These are phyloP conservation scores for Notiomystis cincta DNA, from an alignment of 2,113 vertebrate genomes.

Conservation along the genomic window DNA sequence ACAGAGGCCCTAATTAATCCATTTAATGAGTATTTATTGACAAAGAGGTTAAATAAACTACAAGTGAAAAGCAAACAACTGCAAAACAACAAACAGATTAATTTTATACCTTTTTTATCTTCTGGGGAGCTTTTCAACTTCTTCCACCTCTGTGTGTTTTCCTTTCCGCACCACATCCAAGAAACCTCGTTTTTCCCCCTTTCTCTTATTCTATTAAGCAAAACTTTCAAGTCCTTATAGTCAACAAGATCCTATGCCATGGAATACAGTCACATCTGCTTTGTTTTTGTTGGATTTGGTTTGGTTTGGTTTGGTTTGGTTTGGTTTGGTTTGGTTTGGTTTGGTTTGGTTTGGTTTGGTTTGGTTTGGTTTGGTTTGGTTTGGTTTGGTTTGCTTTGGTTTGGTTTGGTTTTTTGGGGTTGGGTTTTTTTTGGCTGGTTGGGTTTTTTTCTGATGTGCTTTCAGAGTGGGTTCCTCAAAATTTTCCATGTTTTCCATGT, in stretches of 20 bases:
- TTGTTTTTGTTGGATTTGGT: no score
- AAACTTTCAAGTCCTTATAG: background rate
- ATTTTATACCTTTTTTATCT: background rate
- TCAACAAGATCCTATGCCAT: accelerated
- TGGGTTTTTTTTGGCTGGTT: no score
- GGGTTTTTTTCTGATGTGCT: background rate
- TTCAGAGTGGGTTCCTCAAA: background rate
- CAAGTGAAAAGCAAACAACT: background rate
- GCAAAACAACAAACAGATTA: background rate
- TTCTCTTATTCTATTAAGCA: background rate
- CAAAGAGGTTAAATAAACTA: background rate
- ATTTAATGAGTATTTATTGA: background rate
- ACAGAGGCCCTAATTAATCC: background rate
- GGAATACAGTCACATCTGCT: background rate
- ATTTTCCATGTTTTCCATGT: background rate
- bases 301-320: no score
- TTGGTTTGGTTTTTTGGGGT: background rate
- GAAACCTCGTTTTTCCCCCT: background rate
- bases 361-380: no score
- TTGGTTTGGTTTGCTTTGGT: no score
- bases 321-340: background rate
- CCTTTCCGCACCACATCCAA: background rate
- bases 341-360: no score
- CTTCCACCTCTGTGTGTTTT: background rate
- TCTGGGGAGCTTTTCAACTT: background rate